Evolutionary conservation across 2,113 vertebrate species (phyloP).

Genomic region (Podarcis muralis): DNA sequence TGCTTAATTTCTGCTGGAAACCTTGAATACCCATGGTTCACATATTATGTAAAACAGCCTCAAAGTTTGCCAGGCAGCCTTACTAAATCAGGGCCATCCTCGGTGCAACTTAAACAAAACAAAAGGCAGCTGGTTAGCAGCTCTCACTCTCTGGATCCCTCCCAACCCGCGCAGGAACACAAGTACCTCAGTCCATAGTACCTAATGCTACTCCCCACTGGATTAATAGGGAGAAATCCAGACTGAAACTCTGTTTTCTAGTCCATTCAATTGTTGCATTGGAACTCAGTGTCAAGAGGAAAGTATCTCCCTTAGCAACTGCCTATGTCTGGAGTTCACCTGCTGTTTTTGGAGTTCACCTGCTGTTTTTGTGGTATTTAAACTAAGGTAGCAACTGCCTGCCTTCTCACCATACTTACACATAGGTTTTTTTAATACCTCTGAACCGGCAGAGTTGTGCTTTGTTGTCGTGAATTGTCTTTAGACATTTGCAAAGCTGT

Average conservation of each 20-base stretch:
- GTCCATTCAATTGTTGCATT: background rate
- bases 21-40: background rate
- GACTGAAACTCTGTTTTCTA: background rate
- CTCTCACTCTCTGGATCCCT: background rate
- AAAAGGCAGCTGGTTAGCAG: background rate
- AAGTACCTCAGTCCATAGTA: background rate
- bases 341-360: background rate
- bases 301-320: background rate
- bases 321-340: background rate
- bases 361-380: slow-evolving; percentile 6
- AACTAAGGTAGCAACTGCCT: slow-evolving; percentile 13
- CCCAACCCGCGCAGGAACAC: background rate
- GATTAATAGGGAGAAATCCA: background rate
- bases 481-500: background rate
- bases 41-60: background rate
- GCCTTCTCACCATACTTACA: background rate
- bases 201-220: background rate
- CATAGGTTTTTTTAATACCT: background rate
- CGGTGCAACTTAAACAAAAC: background rate
- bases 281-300: background rate
- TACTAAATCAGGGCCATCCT: background rate
- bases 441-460: background rate
- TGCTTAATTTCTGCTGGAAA: background rate
- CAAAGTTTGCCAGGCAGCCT: background rate
- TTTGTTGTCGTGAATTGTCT: background rate